phyloP scores from a whole-genome alignment of 1,140 invertebrate species.

The Atopsyche davidsoni region DNA sequence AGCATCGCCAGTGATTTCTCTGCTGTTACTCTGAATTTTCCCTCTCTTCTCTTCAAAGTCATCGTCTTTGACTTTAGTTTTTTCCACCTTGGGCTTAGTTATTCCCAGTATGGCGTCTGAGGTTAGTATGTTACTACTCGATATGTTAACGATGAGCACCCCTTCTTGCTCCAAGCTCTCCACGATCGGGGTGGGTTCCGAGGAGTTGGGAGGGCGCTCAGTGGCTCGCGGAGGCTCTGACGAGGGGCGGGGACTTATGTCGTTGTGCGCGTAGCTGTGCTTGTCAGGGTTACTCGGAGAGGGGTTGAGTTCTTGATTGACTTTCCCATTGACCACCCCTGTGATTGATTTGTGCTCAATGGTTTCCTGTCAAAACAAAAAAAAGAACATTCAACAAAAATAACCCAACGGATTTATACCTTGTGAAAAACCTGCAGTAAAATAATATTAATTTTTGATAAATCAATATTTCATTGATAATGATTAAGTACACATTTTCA shows the following conservation, averaged over 20 bases:
- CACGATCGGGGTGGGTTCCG: conserved; percentile 6
- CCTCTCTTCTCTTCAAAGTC: conserved; percentile 42
- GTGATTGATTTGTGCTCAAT: conserved; percentile 7
- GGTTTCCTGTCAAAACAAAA: conserved; percentile 10
- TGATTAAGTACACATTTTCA: too few species aligned
- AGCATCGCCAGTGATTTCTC: conserved; percentile 45
- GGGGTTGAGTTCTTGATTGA: conserved; percentile 21
- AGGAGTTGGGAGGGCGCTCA: neutral
- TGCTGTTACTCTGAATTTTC: conserved; percentile 48
- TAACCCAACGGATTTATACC: too few species aligned
- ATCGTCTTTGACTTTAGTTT: neutral
- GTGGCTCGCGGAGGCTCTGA: too few species aligned
- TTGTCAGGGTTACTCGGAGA: too few species aligned
- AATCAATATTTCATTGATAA: too few species aligned
- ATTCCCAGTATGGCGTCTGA: conserved; percentile 32
- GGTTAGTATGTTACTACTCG: conserved; percentile 44
- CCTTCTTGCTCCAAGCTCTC: conserved; percentile 47
- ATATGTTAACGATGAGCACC: conserved; percentile 45
- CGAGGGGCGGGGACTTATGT: too few species aligned
- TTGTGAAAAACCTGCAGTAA: too few species aligned
- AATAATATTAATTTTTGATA: too few species aligned
- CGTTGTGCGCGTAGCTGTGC: too few species aligned
- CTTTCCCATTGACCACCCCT: conserved; percentile 12
- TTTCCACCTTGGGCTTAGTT: conserved; percentile 12
- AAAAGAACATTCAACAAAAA: neutral